Base-by-base conservation (phyloP, 1,140 invertebrate species). In the Zaprionus camerounensis region DNA sequence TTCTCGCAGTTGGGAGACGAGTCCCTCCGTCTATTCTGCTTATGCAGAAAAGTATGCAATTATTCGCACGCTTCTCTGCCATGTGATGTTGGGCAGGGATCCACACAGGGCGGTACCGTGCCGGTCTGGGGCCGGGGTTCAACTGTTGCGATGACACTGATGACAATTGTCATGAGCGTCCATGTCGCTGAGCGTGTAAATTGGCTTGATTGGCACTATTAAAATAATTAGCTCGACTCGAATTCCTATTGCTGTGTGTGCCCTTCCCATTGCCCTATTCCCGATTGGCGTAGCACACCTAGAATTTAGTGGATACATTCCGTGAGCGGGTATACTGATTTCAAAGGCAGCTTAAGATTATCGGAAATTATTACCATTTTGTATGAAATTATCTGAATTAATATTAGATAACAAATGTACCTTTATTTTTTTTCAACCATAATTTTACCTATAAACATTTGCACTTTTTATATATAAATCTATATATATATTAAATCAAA, bases 161-260 rank as follows among this genome's bases (percentile, higher is more conserved):
- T 64, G 71, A 80, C 77, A 80, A 66, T 67, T 49, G 46, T 26
- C 34, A 41, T 17, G 6, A 58, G n/a, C 65, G 41, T 34, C 53
- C 51, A 51, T 53, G 24, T 41, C 26, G 38, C 34, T 53, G 36
- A 22, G 46, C 70, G 46, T 71, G 74, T 69, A 82, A 78, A 85
- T 81, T 83, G 70, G 63, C 66, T 72, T 81, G 81, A 88, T 90
- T 88, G 84, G 57, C 31, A 67, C 78, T 73, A 90, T 88, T 88
- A 90, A 88, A 90, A 69, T 90, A 88, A 88, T 88, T 90, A 81
- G 68, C 78, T 74, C 26, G 59, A 36, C 57, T 66, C 46, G 13
- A 36, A 66, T 41, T 67, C 62, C 58, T 36, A 56, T 55, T 41
- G 20, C 49, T 9, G 46, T 17, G 15, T 51, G 2, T 31, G 38